These are phyloP conservation scores for Ophraella communa DNA, from an alignment of 2,888 invertebrate genomes.

Conservation along the genomic window DNA sequence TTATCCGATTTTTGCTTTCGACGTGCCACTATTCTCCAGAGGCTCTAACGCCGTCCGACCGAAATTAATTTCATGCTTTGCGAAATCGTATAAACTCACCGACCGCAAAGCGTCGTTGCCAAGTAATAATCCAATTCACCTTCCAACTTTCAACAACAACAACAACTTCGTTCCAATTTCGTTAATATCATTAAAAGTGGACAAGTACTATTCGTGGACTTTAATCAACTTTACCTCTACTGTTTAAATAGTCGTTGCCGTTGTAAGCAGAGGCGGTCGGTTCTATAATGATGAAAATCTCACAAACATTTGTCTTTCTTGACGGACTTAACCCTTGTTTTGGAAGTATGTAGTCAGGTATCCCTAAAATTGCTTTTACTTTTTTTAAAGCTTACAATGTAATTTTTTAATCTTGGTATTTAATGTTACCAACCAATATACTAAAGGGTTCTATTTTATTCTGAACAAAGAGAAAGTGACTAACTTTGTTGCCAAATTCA, in stretches of 20 bases:
- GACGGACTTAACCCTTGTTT: too few relatives aligned
- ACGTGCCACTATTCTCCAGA: not conserved
- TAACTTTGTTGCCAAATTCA: too few relatives aligned
- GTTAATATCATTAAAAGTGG: slow-evolving; percentile 33
- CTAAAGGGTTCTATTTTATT: too few relatives aligned
- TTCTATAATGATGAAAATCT: too few relatives aligned
- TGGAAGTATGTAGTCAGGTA: too few relatives aligned
- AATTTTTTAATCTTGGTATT: too few relatives aligned
- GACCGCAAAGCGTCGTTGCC: slow-evolving; percentile 50
- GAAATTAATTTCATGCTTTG: slow-evolving; percentile 51
- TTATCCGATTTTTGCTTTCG: not conserved
- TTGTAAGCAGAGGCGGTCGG: too few relatives aligned
- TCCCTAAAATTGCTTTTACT: too few relatives aligned
- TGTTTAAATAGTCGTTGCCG: not conserved
- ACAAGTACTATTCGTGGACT: slow-evolving; percentile 28
- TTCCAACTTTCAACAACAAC: slow-evolving; percentile 33
- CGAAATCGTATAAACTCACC: slow-evolving; percentile 47
- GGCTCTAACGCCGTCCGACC: slow-evolving; percentile 24
- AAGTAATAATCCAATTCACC: slow-evolving; percentile 47
- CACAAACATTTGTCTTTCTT: too few relatives aligned
- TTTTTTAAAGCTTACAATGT: too few relatives aligned
- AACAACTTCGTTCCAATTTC: slow-evolving; percentile 29
- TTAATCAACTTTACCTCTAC: slow-evolving; percentile 30
- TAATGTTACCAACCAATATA: too few relatives aligned
- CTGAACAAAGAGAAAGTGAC: too few relatives aligned